phyloP scores from a whole-genome alignment of 1,140 invertebrate species.

The Drosophila baimaii region DNA sequence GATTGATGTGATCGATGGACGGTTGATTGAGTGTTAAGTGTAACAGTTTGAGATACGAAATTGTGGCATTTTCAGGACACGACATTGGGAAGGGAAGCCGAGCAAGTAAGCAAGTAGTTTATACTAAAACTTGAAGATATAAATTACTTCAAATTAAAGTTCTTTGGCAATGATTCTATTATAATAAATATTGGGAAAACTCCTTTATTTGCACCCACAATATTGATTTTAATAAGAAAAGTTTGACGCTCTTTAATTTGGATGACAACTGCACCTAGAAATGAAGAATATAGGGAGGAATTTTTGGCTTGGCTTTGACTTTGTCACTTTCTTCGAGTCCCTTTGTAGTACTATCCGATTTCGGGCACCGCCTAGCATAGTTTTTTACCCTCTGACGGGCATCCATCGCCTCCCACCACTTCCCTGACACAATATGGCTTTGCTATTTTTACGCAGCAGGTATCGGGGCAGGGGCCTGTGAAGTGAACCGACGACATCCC shows the following conservation, averaged over 20 bases:
- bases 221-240: background rate
- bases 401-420: background rate
- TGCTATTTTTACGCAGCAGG: slow-evolving; percentile 72
- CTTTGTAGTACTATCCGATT: slow-evolving; percentile 14
- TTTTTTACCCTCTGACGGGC: slow-evolving; percentile 9
- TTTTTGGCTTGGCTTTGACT: background rate
- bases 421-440: slow-evolving; percentile 14
- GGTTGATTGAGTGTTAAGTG: slow-evolving; percentile 61
- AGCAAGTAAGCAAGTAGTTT: background rate
- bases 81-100: background rate
- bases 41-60: slow-evolving; percentile 42
- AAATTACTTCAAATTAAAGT: background rate
- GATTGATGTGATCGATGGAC: slow-evolving; percentile 63
- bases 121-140: too few species aligned
- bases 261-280: too few species aligned
- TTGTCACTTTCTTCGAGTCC: background rate
- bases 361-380: slow-evolving; percentile 4
- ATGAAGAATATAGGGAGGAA: too few species aligned
- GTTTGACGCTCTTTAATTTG: too few species aligned
- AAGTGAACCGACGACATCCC: slow-evolving; percentile 41
- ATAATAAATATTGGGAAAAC: too few species aligned
- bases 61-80: slow-evolving; percentile 5
- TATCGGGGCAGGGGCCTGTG: slow-evolving; percentile 52
- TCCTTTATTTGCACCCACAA: too few species aligned
- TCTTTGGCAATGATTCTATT: too few species aligned